Conservation (phyloP, 1,140 invertebrate genomes). For the silkworm (Bombyx mori) region DNA sequence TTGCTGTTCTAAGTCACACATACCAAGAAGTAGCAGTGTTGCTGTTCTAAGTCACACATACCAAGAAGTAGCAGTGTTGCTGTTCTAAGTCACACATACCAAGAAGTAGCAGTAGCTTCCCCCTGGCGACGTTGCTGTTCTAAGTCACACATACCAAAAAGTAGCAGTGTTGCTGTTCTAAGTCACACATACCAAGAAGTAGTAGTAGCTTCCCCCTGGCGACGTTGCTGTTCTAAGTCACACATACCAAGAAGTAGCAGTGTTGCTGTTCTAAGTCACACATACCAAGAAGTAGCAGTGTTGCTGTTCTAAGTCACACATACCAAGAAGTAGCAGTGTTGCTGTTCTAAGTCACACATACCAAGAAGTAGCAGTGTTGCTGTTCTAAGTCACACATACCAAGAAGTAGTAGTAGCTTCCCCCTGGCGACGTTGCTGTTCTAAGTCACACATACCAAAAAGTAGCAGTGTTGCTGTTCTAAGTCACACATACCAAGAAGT, state of each 20-base stretch:
- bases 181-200: slow-evolving; percentile 72
- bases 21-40: too few relatives aligned
- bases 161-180: slow-evolving; percentile 88
- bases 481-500: slow-evolving; percentile 72
- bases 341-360: slow-evolving; percentile 76
- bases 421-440: slow-evolving; percentile 91
- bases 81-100: slow-evolving; percentile 77
- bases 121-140: slow-evolving; percentile 91
- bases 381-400: slow-evolving; percentile 77
- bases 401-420: slow-evolving; percentile 81
- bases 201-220: too few relatives aligned
- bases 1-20: too few relatives aligned
- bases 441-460: slow-evolving; percentile 74
- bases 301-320: slow-evolving; percentile 80
- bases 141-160: slow-evolving; percentile 74
- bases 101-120: slow-evolving; percentile 81
- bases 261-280: slow-evolving; percentile 83
- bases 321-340: slow-evolving; percentile 82
- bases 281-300: slow-evolving; percentile 79
- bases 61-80: slow-evolving; percentile 85
- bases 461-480: slow-evolving; percentile 88
- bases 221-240: slow-evolving; percentile 83
- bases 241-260: slow-evolving; percentile 76
- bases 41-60: slow-evolving; percentile 39
- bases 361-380: slow-evolving; percentile 85